These are phyloP conservation scores for Drosophila borealis DNA, from an alignment of 2,888 invertebrate genomes.

Conservation along the genomic window DNA sequence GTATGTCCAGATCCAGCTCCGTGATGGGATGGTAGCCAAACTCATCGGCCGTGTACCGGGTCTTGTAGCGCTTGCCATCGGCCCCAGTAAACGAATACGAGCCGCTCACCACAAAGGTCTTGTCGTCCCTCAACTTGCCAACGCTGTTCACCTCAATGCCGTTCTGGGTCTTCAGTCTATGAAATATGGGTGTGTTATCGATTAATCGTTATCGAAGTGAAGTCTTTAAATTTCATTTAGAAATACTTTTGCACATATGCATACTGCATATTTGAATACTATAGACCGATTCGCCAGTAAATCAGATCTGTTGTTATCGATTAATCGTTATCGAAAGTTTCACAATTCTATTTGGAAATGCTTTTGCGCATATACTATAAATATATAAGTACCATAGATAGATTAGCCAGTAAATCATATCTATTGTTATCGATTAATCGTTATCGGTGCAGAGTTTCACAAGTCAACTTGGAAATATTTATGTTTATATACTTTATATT, in stretches of 20 bases:
- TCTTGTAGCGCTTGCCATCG: constrained; percentile 84
- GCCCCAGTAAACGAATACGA: constrained; percentile 85
- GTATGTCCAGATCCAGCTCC: constrained; percentile 84
- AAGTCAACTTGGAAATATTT: too few species aligned
- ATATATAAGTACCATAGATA: too few species aligned
- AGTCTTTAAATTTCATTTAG: neutral
- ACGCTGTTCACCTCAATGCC: constrained; percentile 84
- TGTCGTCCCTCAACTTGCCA: constrained; percentile 84
- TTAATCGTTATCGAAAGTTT: constrained; percentile 1
- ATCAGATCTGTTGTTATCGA: neutral
- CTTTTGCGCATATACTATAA: too few species aligned
- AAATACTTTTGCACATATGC: too few species aligned
- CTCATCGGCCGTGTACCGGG: constrained; percentile 85
- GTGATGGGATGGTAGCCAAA: constrained; percentile 85
- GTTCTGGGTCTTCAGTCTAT: constrained; percentile 84
- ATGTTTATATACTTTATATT: too few species aligned
- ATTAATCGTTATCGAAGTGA: constrained; percentile 7
- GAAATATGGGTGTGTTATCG: neutral
- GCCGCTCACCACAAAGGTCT: constrained; percentile 85
- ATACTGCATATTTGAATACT: too few species aligned
- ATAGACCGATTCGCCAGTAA: too few species aligned
- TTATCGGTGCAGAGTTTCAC: too few species aligned
- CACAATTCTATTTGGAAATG: too few species aligned
- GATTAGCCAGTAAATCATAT: too few species aligned
- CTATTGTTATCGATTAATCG: neutral